Conservation (phyloP, 2,113 vertebrate genomes). For the Antechinus flavipes region DNA sequence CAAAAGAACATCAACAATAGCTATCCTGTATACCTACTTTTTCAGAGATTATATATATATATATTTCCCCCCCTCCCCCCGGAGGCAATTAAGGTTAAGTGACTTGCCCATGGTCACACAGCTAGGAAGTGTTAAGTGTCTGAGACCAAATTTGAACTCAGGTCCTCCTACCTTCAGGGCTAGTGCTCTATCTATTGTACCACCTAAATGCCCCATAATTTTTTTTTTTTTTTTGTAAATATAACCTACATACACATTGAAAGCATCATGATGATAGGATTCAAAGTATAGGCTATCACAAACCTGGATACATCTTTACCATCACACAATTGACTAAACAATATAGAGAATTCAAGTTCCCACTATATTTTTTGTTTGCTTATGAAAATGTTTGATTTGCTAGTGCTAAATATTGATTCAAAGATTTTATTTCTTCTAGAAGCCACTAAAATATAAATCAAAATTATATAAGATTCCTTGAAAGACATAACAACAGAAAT, state of each 20-base stretch:
- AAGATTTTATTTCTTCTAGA: background rate
- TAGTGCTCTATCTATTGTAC: too few relatives aligned
- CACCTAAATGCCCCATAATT: too few relatives aligned
- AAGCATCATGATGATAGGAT: background rate
- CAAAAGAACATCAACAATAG: background rate
- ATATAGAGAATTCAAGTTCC: background rate
- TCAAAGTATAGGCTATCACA: background rate
- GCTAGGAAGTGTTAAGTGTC: too few relatives aligned
- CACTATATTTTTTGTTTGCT: background rate
- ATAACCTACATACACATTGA: background rate
- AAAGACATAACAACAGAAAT: background rate
- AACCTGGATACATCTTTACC: background rate
- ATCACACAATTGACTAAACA: background rate
- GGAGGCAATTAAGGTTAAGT: too few relatives aligned
- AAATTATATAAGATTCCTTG: background rate
- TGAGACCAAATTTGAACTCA: too few relatives aligned
- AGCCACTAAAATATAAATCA: background rate
- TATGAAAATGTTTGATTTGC: background rate
- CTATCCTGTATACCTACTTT: background rate
- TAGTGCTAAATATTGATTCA: background rate
- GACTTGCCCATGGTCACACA: too few relatives aligned
- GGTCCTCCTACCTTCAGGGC: too few relatives aligned
- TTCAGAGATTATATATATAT: background rate
- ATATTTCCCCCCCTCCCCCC: too few relatives aligned
- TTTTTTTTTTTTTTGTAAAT: background rate